Conservation (phyloP, 2,797 vertebrate genomes). For the Alca torda region DNA sequence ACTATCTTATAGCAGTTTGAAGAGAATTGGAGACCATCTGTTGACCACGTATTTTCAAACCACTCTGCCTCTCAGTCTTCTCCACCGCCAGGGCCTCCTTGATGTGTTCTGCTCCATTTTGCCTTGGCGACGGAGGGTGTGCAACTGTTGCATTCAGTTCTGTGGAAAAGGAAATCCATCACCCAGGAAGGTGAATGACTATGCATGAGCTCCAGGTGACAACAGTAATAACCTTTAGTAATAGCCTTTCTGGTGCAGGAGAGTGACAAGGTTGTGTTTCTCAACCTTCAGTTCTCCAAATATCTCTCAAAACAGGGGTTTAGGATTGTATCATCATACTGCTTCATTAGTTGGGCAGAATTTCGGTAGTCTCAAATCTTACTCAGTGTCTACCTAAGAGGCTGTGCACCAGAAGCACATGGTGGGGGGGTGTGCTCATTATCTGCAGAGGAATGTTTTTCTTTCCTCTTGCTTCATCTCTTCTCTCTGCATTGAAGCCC, state of each 20-base stretch:
- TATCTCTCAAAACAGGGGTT: neutral
- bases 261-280: neutral
- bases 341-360: neutral
- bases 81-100: neutral
- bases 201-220: neutral
- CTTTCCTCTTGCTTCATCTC: neutral
- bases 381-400: neutral
- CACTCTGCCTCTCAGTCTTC: neutral
- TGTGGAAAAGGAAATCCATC: neutral
- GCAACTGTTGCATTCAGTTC: neutral
- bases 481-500: neutral
- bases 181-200: neutral
- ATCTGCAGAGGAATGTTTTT: neutral
- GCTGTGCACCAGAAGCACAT: neutral
- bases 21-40: neutral
- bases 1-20: neutral
- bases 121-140: fast-evolving
- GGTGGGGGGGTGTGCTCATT: neutral
- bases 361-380: neutral
- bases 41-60: neutral
- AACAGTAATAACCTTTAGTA: neutral
- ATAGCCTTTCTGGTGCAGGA: neutral
- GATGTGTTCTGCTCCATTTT: neutral
- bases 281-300: neutral
- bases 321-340: neutral